These are phyloP conservation scores for Myxocyprinus asiaticus DNA, from an alignment of 2,113 vertebrate genomes.

Conservation along the genomic window DNA sequence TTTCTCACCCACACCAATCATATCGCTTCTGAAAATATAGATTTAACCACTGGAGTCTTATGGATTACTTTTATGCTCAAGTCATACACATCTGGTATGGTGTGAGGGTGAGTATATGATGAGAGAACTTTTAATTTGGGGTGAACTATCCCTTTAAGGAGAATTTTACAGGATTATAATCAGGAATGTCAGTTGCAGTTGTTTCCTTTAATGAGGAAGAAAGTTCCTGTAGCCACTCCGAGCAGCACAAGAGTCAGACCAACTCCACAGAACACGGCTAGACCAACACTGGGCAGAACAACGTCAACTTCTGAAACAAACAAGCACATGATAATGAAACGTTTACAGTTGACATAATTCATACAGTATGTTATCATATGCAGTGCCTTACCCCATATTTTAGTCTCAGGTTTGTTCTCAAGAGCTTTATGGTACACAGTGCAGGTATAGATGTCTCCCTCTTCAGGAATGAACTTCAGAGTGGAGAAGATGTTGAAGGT, in stretches of 20 bases:
- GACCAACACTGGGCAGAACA: constrained; percentile 50
- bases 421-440: constrained; percentile 63
- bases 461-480: constrained; percentile 66
- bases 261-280: constrained; percentile 63
- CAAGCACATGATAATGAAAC: background rate
- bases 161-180: background rate
- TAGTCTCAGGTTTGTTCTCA: constrained; percentile 4
- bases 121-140: no score
- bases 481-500: constrained; percentile 70
- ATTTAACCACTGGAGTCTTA: no score
- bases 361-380: background rate
- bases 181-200: constrained; percentile 56
- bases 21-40: no score
- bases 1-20: no score
- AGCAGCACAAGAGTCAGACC: constrained; percentile 65
- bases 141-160: no score
- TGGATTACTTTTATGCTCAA: no score
- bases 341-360: background rate
- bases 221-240: constrained; percentile 67
- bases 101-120: no score
- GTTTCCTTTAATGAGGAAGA: constrained; percentile 71
- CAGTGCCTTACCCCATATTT: constrained; percentile 70
- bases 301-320: constrained; percentile 41
- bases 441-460: constrained; percentile 74
- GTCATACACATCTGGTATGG: no score